phyloP scores from a whole-genome alignment of 1,140 invertebrate genomes.

The Trachymyrmex septentrionalis region DNA sequence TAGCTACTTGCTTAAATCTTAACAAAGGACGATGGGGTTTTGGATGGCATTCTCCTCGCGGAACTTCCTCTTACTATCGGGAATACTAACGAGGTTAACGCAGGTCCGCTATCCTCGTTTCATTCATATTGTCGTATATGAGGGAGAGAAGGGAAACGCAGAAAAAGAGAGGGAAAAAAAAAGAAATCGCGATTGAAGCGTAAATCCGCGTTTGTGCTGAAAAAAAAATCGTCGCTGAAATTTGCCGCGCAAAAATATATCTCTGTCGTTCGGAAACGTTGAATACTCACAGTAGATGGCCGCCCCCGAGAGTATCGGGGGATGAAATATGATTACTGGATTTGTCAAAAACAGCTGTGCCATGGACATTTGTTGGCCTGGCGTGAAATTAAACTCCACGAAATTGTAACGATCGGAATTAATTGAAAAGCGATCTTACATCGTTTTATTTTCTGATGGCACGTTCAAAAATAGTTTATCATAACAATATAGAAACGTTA shows the following conservation, averaged over 20 bases:
- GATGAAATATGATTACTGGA: conserved; percentile 75
- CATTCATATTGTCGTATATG: neutral
- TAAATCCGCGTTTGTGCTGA: conserved; percentile 8
- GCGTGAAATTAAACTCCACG: conserved; percentile 73
- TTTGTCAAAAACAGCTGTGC: conserved; percentile 77
- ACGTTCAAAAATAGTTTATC: conserved; percentile 2
- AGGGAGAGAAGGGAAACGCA: neutral
- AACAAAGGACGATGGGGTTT: conserved; percentile 65
- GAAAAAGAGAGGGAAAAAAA: neutral
- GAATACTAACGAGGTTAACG: conserved; percentile 70
- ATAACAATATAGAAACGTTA: neutral
- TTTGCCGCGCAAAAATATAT: conserved; percentile 43
- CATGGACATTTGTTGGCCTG: conserved; percentile 68
- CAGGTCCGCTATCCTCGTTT: conserved; percentile 18
- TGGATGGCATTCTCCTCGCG: conserved; percentile 28
- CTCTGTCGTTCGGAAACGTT: conserved; percentile 44
- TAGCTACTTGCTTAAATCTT: conserved; percentile 64
- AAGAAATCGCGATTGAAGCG: neutral
- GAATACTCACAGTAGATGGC: conserved; percentile 60
- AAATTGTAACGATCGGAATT: conserved; percentile 65
- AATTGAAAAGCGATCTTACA: conserved; percentile 37
- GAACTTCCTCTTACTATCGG: conserved; percentile 53
- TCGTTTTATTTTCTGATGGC: conserved; percentile 32
- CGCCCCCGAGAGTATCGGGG: conserved; percentile 63
- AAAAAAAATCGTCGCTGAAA: conserved; percentile 64